phyloP scores from a whole-genome alignment of 2,888 invertebrate genomes.

The Drosophila multiciliata region DNA sequence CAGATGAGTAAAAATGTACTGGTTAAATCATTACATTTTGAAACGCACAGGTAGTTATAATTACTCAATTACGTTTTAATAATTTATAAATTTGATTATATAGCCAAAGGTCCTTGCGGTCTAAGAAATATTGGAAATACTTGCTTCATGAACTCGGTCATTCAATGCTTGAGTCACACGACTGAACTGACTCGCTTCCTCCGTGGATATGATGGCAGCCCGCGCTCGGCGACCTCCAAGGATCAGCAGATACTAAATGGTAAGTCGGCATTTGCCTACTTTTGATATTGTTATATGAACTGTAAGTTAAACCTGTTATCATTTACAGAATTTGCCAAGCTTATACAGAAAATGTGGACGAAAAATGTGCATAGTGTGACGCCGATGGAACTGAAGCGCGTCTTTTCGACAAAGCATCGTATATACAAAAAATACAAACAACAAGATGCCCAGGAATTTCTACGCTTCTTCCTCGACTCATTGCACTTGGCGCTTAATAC shows the following conservation, averaged over 20 bases:
- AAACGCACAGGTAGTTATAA: constrained; percentile 40
- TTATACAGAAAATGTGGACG: constrained; percentile 90
- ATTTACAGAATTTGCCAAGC: constrained; percentile 87
- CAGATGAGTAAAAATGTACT: too few relatives aligned
- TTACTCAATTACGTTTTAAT: constrained; percentile 1
- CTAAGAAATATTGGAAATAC: constrained; percentile 95
- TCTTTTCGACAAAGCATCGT: constrained; percentile 95
- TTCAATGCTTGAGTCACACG: constrained; percentile 85
- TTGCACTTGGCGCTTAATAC: constrained; percentile 95
- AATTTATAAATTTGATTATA: constrained; percentile 24
- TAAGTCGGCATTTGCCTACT: constrained; percentile 28
- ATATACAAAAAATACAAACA: constrained; percentile 97
- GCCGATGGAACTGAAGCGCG: constrained; percentile 89
- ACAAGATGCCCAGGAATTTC: constrained; percentile 96
- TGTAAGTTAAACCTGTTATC: neutral
- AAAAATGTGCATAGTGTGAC: constrained; percentile 86
- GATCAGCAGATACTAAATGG: constrained; percentile 85
- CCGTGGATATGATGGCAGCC: constrained; percentile 76
- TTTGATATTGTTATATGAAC: neutral
- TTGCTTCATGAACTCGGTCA: constrained; percentile 85
- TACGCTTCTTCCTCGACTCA: constrained; percentile 95
- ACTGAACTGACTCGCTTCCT: constrained; percentile 84
- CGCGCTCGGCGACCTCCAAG: constrained; percentile 84
- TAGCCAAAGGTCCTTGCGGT: constrained; percentile 90
- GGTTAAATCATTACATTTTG: constrained; percentile 23